Base-by-base conservation (phyloP, 2,888 invertebrate genomes). In the Copidosoma aretas region DNA sequence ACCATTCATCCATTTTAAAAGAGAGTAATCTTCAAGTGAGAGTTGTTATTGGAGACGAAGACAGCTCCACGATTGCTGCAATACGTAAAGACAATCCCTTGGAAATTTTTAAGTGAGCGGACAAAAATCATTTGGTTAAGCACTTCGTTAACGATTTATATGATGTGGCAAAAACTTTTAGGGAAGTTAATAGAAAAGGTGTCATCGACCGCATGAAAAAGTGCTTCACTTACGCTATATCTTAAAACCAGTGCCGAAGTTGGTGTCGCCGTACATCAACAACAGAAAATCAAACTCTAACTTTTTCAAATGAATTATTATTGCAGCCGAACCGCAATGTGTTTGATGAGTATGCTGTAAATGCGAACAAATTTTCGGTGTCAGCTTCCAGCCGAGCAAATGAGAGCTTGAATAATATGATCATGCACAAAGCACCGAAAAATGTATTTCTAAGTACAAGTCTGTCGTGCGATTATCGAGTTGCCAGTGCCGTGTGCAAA, bases 91-190 rank as follows among this genome's bases (percentile, higher is more conserved):
- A 24, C 24, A 66, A 53, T 41, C n/a, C 58, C 1, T 63, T 39
- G 17, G 24, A 22, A 15, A 62, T 67, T 21, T 49, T 57, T 51
- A 61, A 61, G 60, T 61, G 71, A 41, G 65, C 73, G 12, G 74
- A 73, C 56, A 74, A 22, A 54, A 75, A 74, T 67, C 74, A 74
- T 70, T 46, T 74, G 12, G 66, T 43, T 15, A 76, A 75, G 66
- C 60, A 74, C 60, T 74, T 77, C 53, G 65, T 32, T 24, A 72
- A 64, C 49, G 73, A 73, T 17, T 70, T 76, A 52, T 76, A 73
- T 53, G 54, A 69, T 21, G 41, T 74, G 25, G 49, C 66, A 52
- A 61, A 71, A 61, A 59, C 41, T 41, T 41, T 41, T 41, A 41
- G 14, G 14, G 41, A 41, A 41, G 41, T 8, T 41, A 41, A n/a